Evolutionary conservation across 1,140 invertebrate species (phyloP), one percentile per base, ranked within the genome.

Genomic region (Mercenaria mercenaria): DNA sequence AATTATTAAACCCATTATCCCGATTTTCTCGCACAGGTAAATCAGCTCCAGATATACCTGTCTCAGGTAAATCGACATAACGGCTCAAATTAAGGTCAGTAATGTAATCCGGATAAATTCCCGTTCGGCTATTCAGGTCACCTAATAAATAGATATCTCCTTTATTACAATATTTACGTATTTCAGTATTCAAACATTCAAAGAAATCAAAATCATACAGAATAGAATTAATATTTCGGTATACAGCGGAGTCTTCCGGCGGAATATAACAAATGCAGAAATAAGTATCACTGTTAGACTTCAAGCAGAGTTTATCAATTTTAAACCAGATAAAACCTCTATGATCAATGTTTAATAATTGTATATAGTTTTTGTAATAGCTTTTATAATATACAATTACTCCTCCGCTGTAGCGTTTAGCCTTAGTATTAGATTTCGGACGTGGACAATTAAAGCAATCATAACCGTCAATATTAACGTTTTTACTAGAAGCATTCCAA

Each of bases 371-470:
- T 59, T 20, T 56, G 56, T 34, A 59, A 34, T 15, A 23, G 4
- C n/a, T n/a, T 69, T 84, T 84, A 37, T 67, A 84, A 41, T 41
- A 84, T 13, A 84, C 56, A 69, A 84, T 84, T 10, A 84, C 81
- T 52, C 81, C 81, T 2, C 79, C 79, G n/a, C 79, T 81, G 18
- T 79, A n/a, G 1, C 29, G 34, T 37, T 37, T 34, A 4, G 26
- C 64, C 64, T 13, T 8, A 4, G 11, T 37, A 34, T 32, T 67
- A 4, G 20, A 3, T 10, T 67, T 67, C 32, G 29, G 64, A n/a
- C 64, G 26, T 32, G 34, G 64, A 11, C 64, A 67, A n/a, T 67
- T 67, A 37, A 32, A 67, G 1, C 13, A 32, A 8, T 67, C 64
- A 67, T 23, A 67, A 32, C 64, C 64, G 11, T 67, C 34, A 67